Base-by-base conservation (phyloP, 2,113 vertebrate species). In the Aphyosemion australe region DNA sequence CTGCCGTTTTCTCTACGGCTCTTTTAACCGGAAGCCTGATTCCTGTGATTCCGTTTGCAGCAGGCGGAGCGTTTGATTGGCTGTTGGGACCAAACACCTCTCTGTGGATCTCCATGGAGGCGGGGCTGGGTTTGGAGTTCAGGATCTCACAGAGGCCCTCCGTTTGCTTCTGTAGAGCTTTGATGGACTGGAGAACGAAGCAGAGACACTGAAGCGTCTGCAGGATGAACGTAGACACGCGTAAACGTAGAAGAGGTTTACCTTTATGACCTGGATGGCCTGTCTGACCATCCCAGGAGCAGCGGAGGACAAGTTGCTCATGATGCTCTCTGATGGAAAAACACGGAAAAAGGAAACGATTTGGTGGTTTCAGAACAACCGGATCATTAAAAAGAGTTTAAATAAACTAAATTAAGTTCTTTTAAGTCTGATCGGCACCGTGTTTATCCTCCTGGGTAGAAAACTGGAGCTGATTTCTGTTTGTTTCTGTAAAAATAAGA, bases 121-220 rank as follows among this genome's bases (percentile, higher is more conserved):
- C 82, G 4, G 89, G 80, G 9, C 81, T 57, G 4, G 94, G 93
- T 20, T 93, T 91, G 83, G 90, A 85, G 84, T 79, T 83, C 60
- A 97, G 79, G 0, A 90, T 89, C 76, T 95, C 88, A 10, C 92
- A 90, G 75, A 98, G 92, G 21, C 94, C 95, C 53, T 95, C 90
- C 1, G 93, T 94, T 78, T 90, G 94, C 83, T 94, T 92, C 87
- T 94, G 90, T 45, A 97, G 87, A 0, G 57, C 74, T 55, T 91
- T 88, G 56, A 97, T 86, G 4, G 93, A 90, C 96, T 98, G 82
- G 11, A 64, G 19, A 32, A 4, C 11, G 14, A 31, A 6, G 0
- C 4, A 42, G 13, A 1, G 43, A 49, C 0, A 21, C 1, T 52
- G 26, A 60, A 11, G 52, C 5, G 37, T 31, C 56, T 41, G 12